phyloP scores from a whole-genome alignment of 2,888 invertebrate species.

The Chaitophorus viminalis region DNA sequence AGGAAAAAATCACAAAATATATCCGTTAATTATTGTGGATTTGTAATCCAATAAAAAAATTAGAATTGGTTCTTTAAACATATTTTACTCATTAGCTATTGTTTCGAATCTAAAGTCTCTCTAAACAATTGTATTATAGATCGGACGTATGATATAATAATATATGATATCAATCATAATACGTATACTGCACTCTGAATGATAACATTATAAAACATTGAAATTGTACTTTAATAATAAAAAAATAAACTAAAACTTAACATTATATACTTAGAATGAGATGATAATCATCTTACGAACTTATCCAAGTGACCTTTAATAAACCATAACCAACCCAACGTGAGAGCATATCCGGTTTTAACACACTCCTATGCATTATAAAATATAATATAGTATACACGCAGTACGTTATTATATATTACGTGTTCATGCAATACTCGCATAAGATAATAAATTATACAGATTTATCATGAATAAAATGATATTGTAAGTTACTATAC shows the following conservation, averaged over 20 bases:
- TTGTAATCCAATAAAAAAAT: too few relatives aligned
- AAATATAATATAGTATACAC: neutral
- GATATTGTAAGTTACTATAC: too few relatives aligned
- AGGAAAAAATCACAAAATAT: too few relatives aligned
- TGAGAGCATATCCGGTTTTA: neutral
- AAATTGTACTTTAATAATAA: neutral
- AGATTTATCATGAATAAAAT: neutral
- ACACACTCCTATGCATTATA: neutral
- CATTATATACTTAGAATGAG: neutral
- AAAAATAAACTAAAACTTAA: neutral
- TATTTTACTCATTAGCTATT: too few relatives aligned
- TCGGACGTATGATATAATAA: too few relatives aligned
- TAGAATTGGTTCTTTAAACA: too few relatives aligned
- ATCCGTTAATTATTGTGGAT: too few relatives aligned
- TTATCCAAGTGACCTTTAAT: neutral
- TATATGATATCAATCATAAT: too few relatives aligned
- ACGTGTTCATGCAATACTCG: neutral
- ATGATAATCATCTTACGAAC: neutral
- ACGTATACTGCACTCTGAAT: neutral
- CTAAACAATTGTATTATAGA: too few relatives aligned
- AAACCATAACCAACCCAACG: neutral
- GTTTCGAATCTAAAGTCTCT: too few relatives aligned
- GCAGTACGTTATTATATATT: neutral
- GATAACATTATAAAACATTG: neutral
- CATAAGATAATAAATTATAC: neutral